Evolutionary conservation across 2,797 vertebrate species (phyloP), one percentile per base, ranked within the genome.

Genomic region (Platyrinchus mystaceus): DNA sequence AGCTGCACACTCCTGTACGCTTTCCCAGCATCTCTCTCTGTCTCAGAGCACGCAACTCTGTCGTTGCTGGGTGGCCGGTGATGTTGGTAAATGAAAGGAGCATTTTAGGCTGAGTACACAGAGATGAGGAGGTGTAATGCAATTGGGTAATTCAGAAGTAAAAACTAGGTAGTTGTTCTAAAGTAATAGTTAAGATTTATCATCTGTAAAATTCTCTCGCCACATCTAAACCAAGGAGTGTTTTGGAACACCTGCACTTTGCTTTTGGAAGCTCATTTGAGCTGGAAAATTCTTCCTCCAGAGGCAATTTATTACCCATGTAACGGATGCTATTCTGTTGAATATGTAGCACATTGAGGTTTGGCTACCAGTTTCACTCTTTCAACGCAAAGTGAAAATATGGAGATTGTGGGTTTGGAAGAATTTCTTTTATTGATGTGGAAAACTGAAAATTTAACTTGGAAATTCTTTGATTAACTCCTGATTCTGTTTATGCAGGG

Each of bases 391-490:
- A 90, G 84, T 56, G 63, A 95, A 87, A 86, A 83, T 70, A 76
- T 14, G 15, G 92, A 86, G 53, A 79, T 59, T 78, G 66, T 86
- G 91, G 76, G 39, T 84, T 91, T 95, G 60, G 63, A 90, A 79
- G 44, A 84, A 87, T 92, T 93, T 75, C 14, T 68, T 89, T 84
- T 80, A 87, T 46, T 89, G 75, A 94, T 93, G 77, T 27, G 80
- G 87, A 95, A 86, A 96, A 87, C n/a, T 47, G 56, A 90, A 89
- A 92, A 63, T 91, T 88, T 86, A 93, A 91, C 70, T 91, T 90
- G 56, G 85, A 94, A 93, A 86, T 80, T 84, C 70, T 83, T 64
- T 88, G 10, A 68, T 95, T 94, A 82, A 52, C 8, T 90, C 43
- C 36, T 44, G 70, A 66, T 87, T 78, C 76, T 92, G 41, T 91